Base-by-base conservation (phyloP, 2,888 invertebrate species). In the Drosophila nr. fundita region DNA sequence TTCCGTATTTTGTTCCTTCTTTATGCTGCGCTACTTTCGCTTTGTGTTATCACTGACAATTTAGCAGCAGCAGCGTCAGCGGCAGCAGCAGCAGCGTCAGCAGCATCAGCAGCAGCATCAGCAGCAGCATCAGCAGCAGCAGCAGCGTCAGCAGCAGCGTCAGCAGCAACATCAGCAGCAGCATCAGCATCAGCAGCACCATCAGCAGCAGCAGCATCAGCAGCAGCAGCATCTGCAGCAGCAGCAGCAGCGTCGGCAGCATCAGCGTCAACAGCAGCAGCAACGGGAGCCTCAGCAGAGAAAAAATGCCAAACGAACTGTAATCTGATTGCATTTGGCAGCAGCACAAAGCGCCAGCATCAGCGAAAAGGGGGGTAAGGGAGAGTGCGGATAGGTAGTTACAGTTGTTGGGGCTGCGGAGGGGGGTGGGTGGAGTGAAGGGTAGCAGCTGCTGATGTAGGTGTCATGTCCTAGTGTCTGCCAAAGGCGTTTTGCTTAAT, bases 291-390 rank as follows among this genome's bases (percentile, higher is more conserved):
- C 8, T 8, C 24, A 40, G 40, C 60, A 70, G 74, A 69, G 50
- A 59, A 62, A 58, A 61, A 71, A 69, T 57, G 70, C 61, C 85
- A 82, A 88, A 80, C 83, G 78, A 89, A 74, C 69, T 84, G 83
- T 87, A 86, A 89, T 89, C 89, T 89, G 87, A 86, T 89, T 86
- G 89, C 85, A 87, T 87, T 83, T 87, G 87, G 82, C 89, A 88
- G 76, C 83, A 71, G 71, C 84, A 76, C 89, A 81, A 86, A 88
- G 81, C 68, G 48, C 30, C 42, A n/a, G 50, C 27, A 24, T 55
- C n/a, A 55, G 8, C 50, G 18, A 34, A 54, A 34, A 54, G 54
- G 29, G 48, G 48, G 34, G 29, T n/a, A 2, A 15, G 11, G 15
- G 34, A 27, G 27, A 7, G 45, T 40, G 18, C 4, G 45, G 24